A percentile compares a stretch with the other conserved stretches of the same genome.
These are phyloP conservation scores for Clarias gariepinus DNA, from an alignment of 2,113 vertebrate genomes.

Conservation along the genomic window DNA sequence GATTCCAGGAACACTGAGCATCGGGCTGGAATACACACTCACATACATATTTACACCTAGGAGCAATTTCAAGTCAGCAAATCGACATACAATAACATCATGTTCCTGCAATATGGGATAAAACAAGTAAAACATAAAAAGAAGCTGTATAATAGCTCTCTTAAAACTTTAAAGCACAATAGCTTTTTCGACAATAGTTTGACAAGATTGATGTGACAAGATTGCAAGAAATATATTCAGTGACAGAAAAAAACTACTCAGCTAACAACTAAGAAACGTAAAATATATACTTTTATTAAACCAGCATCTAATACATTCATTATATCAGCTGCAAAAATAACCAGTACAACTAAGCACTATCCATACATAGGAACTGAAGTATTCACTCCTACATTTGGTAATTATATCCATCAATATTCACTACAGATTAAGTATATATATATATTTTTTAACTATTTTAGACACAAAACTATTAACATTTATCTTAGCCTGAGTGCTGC, in stretches of 20 bases:
- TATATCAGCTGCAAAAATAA: slow-evolving; percentile 14
- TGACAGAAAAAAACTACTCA: not conserved
- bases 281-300: slow-evolving; percentile 51
- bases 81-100: not conserved
- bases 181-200: not conserved
- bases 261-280: slow-evolving; percentile 21
- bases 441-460: slow-evolving; percentile 6
- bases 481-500: not conserved
- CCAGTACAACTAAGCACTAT: slow-evolving; percentile 4
- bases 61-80: not conserved
- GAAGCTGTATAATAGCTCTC: not conserved
- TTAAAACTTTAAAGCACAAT: not conserved
- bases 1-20: not conserved
- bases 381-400: not conserved
- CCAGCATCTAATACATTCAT: not conserved
- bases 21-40: not conserved
- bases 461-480: slow-evolving; percentile 4
- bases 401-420: not conserved
- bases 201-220: not conserved
- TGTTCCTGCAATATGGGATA: not conserved
- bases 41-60: not conserved
- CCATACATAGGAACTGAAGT: slow-evolving; percentile 12
- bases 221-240: not conserved
- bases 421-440: not conserved
- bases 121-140: not conserved